A percentile compares a stretch with the other conserved stretches of the same genome.
Conservation (phyloP, 2,888 invertebrate species). For the Melieria picta region DNA sequence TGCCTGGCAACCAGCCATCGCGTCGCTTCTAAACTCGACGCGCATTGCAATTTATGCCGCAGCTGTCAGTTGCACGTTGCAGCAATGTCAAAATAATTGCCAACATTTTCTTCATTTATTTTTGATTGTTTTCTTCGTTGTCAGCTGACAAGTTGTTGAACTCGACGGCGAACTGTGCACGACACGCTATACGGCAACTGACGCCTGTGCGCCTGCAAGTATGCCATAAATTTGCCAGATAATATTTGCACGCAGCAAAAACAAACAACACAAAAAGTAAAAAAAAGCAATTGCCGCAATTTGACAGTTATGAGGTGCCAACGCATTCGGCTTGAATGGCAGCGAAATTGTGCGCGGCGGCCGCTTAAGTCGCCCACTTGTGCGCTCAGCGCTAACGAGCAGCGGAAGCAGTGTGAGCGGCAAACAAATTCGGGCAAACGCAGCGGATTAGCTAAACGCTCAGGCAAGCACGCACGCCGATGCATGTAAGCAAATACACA, state of each 20-base stretch:
- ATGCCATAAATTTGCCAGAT: slow-evolving; percentile 19
- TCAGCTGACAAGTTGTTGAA: not conserved
- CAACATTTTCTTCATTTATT: slow-evolving; percentile 7
- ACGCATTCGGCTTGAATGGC: slow-evolving; percentile 15
- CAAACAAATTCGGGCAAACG: slow-evolving; percentile 21
- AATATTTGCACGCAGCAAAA: not conserved
- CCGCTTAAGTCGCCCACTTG: not conserved
- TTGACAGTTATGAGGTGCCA: slow-evolving; percentile 12
- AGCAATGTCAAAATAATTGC: slow-evolving; percentile 46
- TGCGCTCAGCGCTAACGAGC: not conserved
- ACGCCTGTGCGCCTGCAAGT: slow-evolving; percentile 4
- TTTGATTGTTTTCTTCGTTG: not conserved
- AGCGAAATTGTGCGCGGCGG: not conserved
- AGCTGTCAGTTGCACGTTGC: slow-evolving; percentile 42
- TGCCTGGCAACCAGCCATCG: slow-evolving; percentile 18
- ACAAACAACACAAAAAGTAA: no score
- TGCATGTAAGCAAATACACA: not conserved
- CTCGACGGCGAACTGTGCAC: not conserved
- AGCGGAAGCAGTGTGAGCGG: not conserved
- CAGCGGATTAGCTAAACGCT: slow-evolving; percentile 35
- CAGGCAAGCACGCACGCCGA: slow-evolving; percentile 21
- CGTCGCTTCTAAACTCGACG: slow-evolving; percentile 21
- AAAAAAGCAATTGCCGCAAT: not conserved
- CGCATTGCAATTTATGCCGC: not conserved
- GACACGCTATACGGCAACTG: not conserved